Evolutionary conservation across 1,140 invertebrate genomes (phyloP).

Genomic region (Pseudoatta argentina): DNA sequence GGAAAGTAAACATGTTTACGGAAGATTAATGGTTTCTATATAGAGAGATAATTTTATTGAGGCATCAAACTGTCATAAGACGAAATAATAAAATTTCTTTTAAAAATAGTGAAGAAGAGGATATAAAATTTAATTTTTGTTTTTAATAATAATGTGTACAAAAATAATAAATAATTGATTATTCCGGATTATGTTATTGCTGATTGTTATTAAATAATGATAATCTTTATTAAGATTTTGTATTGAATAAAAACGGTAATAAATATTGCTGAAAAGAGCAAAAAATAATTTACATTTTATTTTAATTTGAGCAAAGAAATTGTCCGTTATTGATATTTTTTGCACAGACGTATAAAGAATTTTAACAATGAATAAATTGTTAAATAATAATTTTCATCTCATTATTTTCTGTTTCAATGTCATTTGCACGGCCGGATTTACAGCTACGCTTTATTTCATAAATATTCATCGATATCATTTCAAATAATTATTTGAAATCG

Average conservation of each 20-base stretch:
- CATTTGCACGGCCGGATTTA: constrained; percentile 4
- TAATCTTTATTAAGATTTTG: background rate
- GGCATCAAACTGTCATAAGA: background rate
- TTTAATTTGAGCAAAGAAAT: background rate
- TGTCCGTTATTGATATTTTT: background rate
- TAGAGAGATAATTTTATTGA: background rate
- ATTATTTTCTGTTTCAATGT: constrained; percentile 35
- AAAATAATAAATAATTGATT: background rate
- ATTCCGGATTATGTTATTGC: background rate
- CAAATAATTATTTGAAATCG: constrained; percentile 43
- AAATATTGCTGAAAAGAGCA: background rate
- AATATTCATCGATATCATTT: constrained; percentile 43
- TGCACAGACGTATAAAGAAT: background rate
- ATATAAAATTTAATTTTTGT: too few species aligned
- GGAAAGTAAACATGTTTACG: constrained; percentile 14
- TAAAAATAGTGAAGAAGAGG: background rate
- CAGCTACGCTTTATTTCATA: background rate
- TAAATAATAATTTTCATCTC: constrained; percentile 13
- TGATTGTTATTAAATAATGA: background rate
- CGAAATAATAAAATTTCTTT: background rate
- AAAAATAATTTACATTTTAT: constrained; percentile 6
- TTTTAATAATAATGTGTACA: background rate
- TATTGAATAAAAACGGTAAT: background rate
- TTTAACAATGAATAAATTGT: constrained; percentile 5
- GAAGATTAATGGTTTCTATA: background rate